These are phyloP conservation scores for Monodelphis domestica DNA, from an alignment of 2,797 vertebrate genomes.

Conservation along the genomic window DNA sequence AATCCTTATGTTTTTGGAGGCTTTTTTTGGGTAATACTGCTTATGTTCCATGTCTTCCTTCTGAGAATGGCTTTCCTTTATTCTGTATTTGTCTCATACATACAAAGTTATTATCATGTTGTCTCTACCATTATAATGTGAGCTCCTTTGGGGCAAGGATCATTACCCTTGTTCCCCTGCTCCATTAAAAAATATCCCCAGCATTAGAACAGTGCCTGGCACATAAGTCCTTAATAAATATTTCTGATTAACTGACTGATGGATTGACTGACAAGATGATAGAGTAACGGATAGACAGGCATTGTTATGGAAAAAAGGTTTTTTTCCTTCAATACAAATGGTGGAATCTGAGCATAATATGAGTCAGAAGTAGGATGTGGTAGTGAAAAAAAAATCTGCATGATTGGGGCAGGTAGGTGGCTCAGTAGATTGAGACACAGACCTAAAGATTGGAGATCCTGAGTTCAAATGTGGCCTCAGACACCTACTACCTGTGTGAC, in stretches of 20 bases:
- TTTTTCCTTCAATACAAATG: neutral
- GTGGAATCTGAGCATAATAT: neutral
- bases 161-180: no score
- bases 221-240: neutral
- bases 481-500: no score
- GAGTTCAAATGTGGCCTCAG: no score
- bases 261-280: neutral
- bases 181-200: neutral
- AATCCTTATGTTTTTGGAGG: no score
- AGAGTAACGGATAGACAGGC: neutral
- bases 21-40: no score
- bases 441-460: no score
- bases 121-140: no score
- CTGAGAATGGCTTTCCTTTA: no score
- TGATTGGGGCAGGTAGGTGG: neutral
- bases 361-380: neutral
- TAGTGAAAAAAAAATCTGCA: neutral
- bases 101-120: neutral
- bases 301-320: neutral
- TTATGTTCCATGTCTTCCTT: no score
- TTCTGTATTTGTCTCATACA: neutral
- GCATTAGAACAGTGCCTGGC: neutral
- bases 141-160: no score
- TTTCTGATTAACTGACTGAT: neutral
- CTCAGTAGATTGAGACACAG: no score